Base-by-base conservation (phyloP, 2,113 vertebrate species). In the Megaceryle torquata region DNA sequence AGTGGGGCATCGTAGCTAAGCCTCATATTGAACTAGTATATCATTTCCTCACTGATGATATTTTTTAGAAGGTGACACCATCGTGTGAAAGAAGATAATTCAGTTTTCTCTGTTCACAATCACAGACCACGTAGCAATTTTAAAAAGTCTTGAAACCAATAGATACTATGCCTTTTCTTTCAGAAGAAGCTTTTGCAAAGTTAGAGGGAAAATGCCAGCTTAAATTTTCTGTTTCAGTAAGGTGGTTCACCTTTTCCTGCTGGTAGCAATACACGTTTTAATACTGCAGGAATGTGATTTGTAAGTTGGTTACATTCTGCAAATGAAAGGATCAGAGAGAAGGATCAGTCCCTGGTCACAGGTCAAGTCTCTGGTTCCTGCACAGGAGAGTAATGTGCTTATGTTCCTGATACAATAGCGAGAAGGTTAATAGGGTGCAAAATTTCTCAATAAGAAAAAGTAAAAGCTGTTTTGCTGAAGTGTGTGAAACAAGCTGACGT, bases 401-500 rank as follows among this genome's bases (percentile, higher is more conserved):
- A 0, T 76, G 83, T 91, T 91, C 60, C 74, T 50, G 44, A 19
- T 84, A 79, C 21, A 75, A 19, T 2, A 84, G 74, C 61, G n/a
- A 39, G 48, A 86, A 96, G 92, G 92, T 97, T 95, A 95, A 96
- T 91, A 96, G 80, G 57, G 90, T 94, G 78, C 93, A 92, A 86
- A 93, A 89, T 86, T 94, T 94, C 70, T 92, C 57, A 29, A 20
- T 76, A 76, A 68, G 39, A 91, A 88, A 88, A 96, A 79, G 51
- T 46, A 70, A 93, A 95, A 94, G 56, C 64, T 84, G 44, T 91
- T 97, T 90, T 91, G 57, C 70, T 93, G 72, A 81, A 84, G 77
- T 57, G 15, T 43, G 26, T 93, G 80, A 68, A 92, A 92, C 81
- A 92, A 94, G 81, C 51, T 94, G 83, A 84, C 83, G 43, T 78